Evolutionary conservation across 2,113 vertebrate genomes (phyloP).

Genomic region (Gracilinanus agilis): DNA sequence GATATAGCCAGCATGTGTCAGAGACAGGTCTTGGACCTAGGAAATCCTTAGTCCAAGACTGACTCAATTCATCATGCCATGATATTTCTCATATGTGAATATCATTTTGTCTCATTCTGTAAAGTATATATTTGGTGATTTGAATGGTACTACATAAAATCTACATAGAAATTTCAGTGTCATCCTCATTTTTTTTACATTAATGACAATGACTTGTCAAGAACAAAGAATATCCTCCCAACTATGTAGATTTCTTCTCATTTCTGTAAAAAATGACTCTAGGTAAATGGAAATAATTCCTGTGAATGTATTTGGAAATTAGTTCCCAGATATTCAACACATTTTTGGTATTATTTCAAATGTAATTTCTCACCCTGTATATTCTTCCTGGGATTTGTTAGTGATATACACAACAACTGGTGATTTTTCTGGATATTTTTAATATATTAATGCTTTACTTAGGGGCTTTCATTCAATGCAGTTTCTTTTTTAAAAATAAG

Average conservation of each 20-base stretch:
- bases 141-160: neutral
- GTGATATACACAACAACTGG: neutral
- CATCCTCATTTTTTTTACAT: neutral
- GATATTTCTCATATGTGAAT: neutral
- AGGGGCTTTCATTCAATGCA: neutral
- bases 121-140: neutral
- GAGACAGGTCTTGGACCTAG: neutral
- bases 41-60: neutral
- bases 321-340: neutral
- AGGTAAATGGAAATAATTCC: neutral
- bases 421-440: neutral
- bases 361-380: neutral
- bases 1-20: neutral
- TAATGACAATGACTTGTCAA: neutral
- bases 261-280: neutral
- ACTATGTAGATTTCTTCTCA: neutral
- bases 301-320: neutral
- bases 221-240: neutral
- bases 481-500: neutral
- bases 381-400: neutral
- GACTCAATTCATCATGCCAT: neutral
- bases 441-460: neutral
- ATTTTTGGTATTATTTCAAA: neutral
- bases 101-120: neutral
- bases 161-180: neutral